Percentiles rank a stretch among this genome's conserved stretches.
phyloP scores from a whole-genome alignment of 2,888 invertebrate species.

The Cepaea hortensis region DNA sequence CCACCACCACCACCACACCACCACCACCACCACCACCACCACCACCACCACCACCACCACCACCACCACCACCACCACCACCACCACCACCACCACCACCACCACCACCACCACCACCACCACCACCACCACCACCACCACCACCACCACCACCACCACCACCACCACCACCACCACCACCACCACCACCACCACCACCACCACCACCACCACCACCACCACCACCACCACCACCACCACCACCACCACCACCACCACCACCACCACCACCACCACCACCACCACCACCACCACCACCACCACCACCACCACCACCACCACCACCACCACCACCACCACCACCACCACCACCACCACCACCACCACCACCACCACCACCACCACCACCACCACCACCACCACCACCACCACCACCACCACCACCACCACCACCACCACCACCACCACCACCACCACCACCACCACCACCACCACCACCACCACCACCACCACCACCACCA shows the following conservation, averaged over 20 bases:
- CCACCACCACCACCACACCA: no score
- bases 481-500: conserved; percentile 4
- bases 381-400: neutral
- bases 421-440: conserved; percentile 25
- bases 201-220: conserved; percentile 32
- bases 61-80: neutral
- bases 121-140: no score
- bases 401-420: conserved; percentile 40
- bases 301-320: conserved; percentile 22
- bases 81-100: neutral
- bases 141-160: conserved; percentile 4
- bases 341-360: conserved; percentile 18
- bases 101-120: neutral
- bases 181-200: conserved; percentile 20
- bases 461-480: conserved; percentile 28
- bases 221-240: conserved; percentile 37
- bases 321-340: conserved; percentile 27
- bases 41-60: neutral
- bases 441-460: conserved; percentile 30
- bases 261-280: conserved; percentile 23
- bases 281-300: conserved; percentile 28
- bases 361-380: conserved; percentile 12
- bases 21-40: neutral
- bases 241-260: conserved; percentile 9
- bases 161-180: conserved; percentile 24